These are phyloP conservation scores for Clostera curtula DNA, from an alignment of 2,888 invertebrate genomes.

Conservation along the genomic window DNA sequence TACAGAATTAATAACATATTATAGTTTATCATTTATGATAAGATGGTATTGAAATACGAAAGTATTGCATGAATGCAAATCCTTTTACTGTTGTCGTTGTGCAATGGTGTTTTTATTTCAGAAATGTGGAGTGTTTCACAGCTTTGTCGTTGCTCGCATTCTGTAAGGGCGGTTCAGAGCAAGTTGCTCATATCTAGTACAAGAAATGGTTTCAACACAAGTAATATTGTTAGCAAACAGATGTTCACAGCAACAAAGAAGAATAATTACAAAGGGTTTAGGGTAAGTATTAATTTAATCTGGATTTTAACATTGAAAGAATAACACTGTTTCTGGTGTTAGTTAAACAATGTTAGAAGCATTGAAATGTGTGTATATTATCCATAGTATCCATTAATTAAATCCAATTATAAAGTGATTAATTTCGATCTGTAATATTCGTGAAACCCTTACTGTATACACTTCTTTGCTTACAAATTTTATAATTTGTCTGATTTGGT, in stretches of 20 bases:
- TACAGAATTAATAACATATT: background rate
- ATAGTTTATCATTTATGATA: too few species aligned
- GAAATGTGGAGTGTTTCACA: slow-evolving; percentile 52
- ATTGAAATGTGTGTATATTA: too few species aligned
- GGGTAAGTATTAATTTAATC: slow-evolving; percentile 27
- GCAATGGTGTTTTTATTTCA: slow-evolving; percentile 9
- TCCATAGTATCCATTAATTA: too few species aligned
- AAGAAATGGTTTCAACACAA: slow-evolving; percentile 28
- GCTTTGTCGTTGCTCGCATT: slow-evolving; percentile 44
- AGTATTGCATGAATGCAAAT: too few species aligned
- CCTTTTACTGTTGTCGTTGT: background rate
- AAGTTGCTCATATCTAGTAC: slow-evolving; percentile 33
- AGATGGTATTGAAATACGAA: too few species aligned
- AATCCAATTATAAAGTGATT: too few species aligned
- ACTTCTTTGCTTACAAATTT: too few species aligned
- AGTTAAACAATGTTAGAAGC: too few species aligned
- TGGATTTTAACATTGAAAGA: background rate
- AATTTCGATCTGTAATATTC: too few species aligned
- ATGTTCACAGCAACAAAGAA: slow-evolving; percentile 35
- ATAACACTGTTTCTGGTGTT: background rate
- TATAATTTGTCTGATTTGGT: too few species aligned
- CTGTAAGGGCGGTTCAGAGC: slow-evolving; percentile 30
- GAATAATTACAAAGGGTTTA: slow-evolving; percentile 30
- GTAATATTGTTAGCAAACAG: slow-evolving; percentile 33
- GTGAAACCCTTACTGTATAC: too few species aligned